These are phyloP conservation scores for Dendrophyllia cribrosa DNA, from an alignment of 64 coral and sea anemone species.

Conservation along the genomic window DNA sequence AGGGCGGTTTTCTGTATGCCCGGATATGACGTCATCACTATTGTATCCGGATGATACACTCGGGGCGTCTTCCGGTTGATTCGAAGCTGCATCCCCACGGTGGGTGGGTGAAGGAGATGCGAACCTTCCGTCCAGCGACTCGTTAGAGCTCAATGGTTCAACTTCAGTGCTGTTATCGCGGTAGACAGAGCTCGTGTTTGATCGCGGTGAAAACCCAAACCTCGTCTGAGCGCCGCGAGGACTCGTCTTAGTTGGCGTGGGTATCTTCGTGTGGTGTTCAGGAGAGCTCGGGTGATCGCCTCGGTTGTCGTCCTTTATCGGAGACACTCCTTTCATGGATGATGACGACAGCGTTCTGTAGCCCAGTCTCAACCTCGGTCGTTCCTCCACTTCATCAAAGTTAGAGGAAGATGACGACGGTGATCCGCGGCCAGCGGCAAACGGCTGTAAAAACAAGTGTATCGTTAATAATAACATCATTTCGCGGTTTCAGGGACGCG, in stretches of 20 bases:
- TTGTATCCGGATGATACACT: constrained; percentile 79
- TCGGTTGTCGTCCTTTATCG: constrained; percentile 36
- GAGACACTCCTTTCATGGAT: constrained; percentile 44
- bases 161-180: constrained; percentile 51
- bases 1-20: not conserved
- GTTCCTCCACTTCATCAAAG: constrained; percentile 43
- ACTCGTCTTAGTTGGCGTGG: constrained; percentile 1
- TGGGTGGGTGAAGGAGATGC: constrained; percentile 32
- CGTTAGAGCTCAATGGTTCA: constrained; percentile 30
- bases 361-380: constrained; percentile 60
- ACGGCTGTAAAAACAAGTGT: not conserved
- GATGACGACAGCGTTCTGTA: constrained; percentile 59
- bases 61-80: constrained; percentile 54
- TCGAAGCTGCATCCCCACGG: not conserved
- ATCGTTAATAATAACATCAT: not conserved
- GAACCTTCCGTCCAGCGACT: constrained; percentile 56
- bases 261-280: constrained; percentile 58
- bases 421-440: constrained; percentile 50
- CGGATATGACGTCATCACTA: constrained; percentile 64
- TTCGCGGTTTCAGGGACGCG: not conserved
- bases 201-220: constrained; percentile 21
- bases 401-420: constrained; percentile 13
- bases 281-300: constrained; percentile 17
- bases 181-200: not conserved
- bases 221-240: constrained; percentile 39